A percentile compares a stretch with the other conserved stretches of the same genome.
Evolutionary conservation across 2,888 invertebrate species (phyloP).

Genomic region (Agrypnus murinus): DNA sequence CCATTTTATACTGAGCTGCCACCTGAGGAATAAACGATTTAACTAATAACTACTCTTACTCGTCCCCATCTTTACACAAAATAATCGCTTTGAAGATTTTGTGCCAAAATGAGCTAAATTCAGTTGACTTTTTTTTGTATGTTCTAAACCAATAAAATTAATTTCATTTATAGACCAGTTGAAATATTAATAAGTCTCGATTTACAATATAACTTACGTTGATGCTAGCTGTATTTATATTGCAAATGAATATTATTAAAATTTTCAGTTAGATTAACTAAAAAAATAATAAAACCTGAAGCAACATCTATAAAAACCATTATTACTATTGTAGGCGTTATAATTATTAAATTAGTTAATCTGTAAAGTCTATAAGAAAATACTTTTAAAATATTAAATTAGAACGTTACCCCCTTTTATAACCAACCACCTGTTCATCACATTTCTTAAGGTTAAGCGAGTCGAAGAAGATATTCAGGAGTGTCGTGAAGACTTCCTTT

Average conservation of each 20-base stretch:
- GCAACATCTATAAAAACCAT: too few species aligned
- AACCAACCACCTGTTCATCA: not conserved
- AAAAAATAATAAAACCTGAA: too few species aligned
- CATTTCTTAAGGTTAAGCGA: not conserved
- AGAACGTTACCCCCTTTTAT: conserved; percentile 21
- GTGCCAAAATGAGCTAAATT: not conserved
- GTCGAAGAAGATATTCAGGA: not conserved
- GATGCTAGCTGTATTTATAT: not conserved
- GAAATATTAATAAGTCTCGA: not conserved
- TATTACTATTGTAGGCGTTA: too few species aligned
- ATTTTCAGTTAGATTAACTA: too few species aligned
- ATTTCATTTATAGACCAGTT: not conserved
- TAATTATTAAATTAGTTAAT: not conserved
- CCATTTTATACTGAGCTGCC: conserved; percentile 20
- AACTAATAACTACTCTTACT: conserved; percentile 5
- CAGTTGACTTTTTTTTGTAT: not conserved
- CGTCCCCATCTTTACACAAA: not conserved
- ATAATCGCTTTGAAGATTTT: not conserved
- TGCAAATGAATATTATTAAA: not conserved
- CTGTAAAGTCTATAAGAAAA: not conserved
- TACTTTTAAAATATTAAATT: not conserved
- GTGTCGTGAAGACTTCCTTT: not conserved
- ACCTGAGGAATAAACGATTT: conserved; percentile 31
- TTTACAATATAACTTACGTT: not conserved
- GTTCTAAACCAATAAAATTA: not conserved